Evolutionary conservation across 1,140 invertebrate genomes (phyloP).

Genomic region (Anagrus nilaparvatae): DNA sequence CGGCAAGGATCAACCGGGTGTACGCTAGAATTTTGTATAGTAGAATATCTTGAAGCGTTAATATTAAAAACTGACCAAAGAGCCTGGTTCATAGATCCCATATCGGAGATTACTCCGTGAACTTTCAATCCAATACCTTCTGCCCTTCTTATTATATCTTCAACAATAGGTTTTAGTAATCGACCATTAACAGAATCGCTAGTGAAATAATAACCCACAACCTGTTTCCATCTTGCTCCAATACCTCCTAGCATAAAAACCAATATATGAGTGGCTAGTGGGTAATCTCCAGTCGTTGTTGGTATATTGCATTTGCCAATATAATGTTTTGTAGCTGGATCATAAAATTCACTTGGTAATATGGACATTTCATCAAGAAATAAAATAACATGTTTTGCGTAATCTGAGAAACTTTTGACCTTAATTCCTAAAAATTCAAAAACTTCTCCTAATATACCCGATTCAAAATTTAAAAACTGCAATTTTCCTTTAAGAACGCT

Average conservation of each 20-base stretch:
- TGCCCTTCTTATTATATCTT: constrained; percentile 2
- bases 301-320: not conserved
- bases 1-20: constrained; percentile 8
- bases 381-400: constrained; percentile 10
- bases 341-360: not conserved
- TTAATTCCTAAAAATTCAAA: constrained; percentile 12
- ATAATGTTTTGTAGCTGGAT: not conserved
- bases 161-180: not conserved
- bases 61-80: constrained; percentile 3
- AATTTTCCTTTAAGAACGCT: constrained; percentile 14
- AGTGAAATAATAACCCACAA: constrained; percentile 15
- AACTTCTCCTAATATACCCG: constrained; percentile 11
- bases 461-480: constrained; percentile 11
- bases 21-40: constrained; percentile 2
- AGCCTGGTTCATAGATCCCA: constrained; percentile 7
- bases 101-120: constrained; percentile 7
- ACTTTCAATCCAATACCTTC: constrained; percentile 3
- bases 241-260: constrained; percentile 14
- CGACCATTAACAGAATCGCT: constrained; percentile 5
- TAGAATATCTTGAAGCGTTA: not conserved
- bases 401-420: constrained; percentile 5
- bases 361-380: constrained; percentile 12
- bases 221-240: constrained; percentile 15
- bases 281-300: too few relatives aligned
- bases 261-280: constrained; percentile 12